A percentile compares a stretch with the other conserved stretches of the same genome.
Evolutionary conservation across 2,888 invertebrate species (phyloP).

Genomic region (Microdon myrmicae): DNA sequence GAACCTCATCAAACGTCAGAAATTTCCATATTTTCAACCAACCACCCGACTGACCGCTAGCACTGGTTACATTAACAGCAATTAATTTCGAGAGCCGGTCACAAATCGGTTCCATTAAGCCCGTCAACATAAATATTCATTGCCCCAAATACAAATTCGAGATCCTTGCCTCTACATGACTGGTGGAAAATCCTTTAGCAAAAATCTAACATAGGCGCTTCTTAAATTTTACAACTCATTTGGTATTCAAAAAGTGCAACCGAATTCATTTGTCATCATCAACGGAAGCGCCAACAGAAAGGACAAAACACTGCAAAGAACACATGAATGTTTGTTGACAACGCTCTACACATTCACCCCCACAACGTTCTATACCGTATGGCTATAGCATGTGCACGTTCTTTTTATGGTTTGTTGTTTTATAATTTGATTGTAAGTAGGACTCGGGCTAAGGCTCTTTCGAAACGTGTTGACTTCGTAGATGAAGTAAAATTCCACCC

Average conservation of each 20-base stretch:
- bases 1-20: constrained; percentile 4
- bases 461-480: constrained; percentile 13
- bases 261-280: constrained; percentile 44
- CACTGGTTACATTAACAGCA: constrained; percentile 25
- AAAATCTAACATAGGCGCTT: neutral
- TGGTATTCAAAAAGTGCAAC: constrained; percentile 46
- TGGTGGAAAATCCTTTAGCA: neutral
- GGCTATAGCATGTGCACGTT: too few relatives aligned
- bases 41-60: constrained; percentile 8
- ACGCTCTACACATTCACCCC: constrained; percentile 22
- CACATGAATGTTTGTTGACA: constrained; percentile 8
- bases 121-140: constrained; percentile 9
- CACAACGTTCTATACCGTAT: too few relatives aligned
- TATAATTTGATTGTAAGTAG: constrained; percentile 28
- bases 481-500: constrained; percentile 21
- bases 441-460: constrained; percentile 11
- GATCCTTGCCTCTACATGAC: constrained; percentile 2
- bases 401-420: too few relatives aligned
- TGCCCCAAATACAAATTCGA: neutral
- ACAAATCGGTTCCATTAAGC: constrained; percentile 13
- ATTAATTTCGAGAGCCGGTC: constrained; percentile 16
- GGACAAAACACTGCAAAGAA: neutral
- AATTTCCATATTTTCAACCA: constrained; percentile 9
- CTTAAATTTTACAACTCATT: constrained; percentile 17
- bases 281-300: constrained; percentile 10